Evolutionary conservation across 2,888 invertebrate species (phyloP), one percentile per base, ranked within the genome.

Genomic region (Lycocerus yunnanus): DNA sequence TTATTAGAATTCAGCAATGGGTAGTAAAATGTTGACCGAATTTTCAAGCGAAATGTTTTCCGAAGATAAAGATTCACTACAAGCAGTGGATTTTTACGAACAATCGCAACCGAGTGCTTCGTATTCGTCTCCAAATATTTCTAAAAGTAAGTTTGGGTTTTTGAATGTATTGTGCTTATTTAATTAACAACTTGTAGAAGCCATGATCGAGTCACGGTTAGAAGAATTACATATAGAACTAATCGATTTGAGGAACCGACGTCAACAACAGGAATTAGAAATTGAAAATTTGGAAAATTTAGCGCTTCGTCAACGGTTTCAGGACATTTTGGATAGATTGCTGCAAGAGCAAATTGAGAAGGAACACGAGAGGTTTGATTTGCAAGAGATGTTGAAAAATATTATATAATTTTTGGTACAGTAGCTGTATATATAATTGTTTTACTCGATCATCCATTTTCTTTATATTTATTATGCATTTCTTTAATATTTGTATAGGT

Each of bases 281-380:
- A 93, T 97, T 76, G 91, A 93, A 16, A 93, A 93, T 65, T 95
- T 96, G 84, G 96, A 96, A 84, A 97, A 97, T 85, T 88, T 93
- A 77, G 94, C 95, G 11, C 86, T 97, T 13, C 89, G 94, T 66
- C 95, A 96, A 85, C 89, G 97, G 70, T 94, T 97, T 86, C 85
- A 86, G 76, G 93, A 94, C 79, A 93, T 93, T 69, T 87, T 97
- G 20, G 94, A 96, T 78, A 92, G 93, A 81, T 87, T 97, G 11
- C 89, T 94, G 77, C 92, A 94, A 81, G 95, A 96, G 83, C 93
- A 95, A 79, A 89, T 93, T 80, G 94, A 93, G 81, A 93, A 94
- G 77, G 94, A 95, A 86, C 90, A 93, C 86, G 93, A 94, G 81
- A 84, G 84, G 71, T 84, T 84, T 73, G 84, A 85, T 24, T 79